Percentiles rank a stretch among this genome's conserved stretches.
These are phyloP conservation scores for Sialis lutaria DNA, from an alignment of 2,888 invertebrate genomes.

Conservation along the genomic window DNA sequence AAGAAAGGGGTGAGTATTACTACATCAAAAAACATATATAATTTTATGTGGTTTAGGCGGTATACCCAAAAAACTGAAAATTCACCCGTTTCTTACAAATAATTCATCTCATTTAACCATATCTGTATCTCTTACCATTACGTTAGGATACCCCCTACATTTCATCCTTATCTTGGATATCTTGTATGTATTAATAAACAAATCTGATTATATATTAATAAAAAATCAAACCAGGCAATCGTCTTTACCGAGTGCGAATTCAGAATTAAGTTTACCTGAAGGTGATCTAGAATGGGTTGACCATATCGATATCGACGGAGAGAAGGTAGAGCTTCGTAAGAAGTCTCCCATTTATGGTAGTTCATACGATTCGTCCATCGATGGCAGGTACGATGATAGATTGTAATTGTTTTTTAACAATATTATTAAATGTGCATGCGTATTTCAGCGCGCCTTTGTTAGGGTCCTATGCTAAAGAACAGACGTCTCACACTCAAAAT, in stretches of 20 bases:
- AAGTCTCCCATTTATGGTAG: conserved; percentile 25
- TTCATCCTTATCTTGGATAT: no score
- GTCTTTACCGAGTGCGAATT: conserved; percentile 59
- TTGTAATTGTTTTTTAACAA: not conserved
- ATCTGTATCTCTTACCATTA: no score
- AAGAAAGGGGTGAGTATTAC: no score
- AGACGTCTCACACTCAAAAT: conserved; percentile 16
- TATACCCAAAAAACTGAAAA: no score
- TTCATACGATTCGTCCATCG: conserved; percentile 19
- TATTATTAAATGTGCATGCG: not conserved
- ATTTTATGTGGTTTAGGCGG: no score
- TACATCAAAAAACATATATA: no score
- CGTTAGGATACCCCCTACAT: no score
- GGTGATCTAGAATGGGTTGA: conserved; percentile 38
- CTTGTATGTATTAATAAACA: no score
- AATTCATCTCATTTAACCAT: no score
- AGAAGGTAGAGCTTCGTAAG: conserved; percentile 41
- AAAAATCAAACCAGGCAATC: conserved; percentile 36
- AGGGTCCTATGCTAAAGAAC: conserved; percentile 21
- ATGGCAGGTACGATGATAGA: conserved; percentile 16
- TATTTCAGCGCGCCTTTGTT: conserved; percentile 16
- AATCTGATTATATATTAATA: no score
- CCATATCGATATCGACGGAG: conserved; percentile 44
- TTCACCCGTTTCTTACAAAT: no score
- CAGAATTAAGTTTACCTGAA: conserved; percentile 45